Evolutionary conservation across 2,888 invertebrate species (phyloP).

Genomic region (Hedya salicella): DNA sequence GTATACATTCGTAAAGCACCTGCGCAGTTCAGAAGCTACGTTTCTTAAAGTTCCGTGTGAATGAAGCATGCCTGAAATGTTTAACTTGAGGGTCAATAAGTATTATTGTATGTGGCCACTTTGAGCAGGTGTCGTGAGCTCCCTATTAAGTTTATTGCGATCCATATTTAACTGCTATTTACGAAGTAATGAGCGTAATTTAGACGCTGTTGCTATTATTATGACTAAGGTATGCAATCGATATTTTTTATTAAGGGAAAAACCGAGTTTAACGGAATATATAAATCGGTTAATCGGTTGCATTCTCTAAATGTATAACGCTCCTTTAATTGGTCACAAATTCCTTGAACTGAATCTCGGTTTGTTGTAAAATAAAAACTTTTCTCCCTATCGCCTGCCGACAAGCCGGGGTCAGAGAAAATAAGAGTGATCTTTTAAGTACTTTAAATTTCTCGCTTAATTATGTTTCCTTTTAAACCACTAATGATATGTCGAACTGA

Average conservation of each 20-base stretch:
- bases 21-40: not conserved
- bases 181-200: constrained; percentile 1
- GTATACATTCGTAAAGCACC: no score
- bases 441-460: no score
- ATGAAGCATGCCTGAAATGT: not conserved
- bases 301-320: no score
- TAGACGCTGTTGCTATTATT: not conserved
- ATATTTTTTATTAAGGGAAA: no score
- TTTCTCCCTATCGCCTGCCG: not conserved
- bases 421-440: no score
- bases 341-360: constrained; percentile 13
- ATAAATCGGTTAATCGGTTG: no score
- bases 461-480: no score
- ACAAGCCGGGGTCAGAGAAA: not conserved
- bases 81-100: not conserved
- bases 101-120: constrained; percentile 1
- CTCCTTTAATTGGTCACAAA: constrained; percentile 19
- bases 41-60: not conserved
- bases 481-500: no score
- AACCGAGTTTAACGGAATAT: no score
- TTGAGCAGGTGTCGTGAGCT: not conserved
- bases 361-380: not conserved
- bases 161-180: not conserved
- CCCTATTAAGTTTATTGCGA: not conserved
- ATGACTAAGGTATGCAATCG: no score